Percentiles rank a stretch among this genome's conserved stretches.
These are phyloP conservation scores for crab-eating macaque (Macaca fascicularis) DNA, from an alignment of 2,113 vertebrate genomes.

Conservation along the genomic window DNA sequence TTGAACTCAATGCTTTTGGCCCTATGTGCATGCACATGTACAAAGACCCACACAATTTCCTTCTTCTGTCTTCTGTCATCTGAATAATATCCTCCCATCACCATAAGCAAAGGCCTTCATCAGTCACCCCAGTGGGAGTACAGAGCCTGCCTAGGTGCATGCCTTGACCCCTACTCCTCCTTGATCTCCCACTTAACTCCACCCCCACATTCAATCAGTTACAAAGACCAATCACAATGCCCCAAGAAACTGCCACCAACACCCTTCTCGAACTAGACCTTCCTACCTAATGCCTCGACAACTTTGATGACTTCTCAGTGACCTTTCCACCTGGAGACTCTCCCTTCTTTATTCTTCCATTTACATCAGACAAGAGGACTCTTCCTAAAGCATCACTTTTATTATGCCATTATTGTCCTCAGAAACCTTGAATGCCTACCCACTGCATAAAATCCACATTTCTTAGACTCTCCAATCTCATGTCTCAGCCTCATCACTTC, in stretches of 20 bases:
- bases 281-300: background rate
- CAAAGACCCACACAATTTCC: background rate
- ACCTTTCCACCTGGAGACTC: background rate
- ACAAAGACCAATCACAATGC: background rate
- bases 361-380: background rate
- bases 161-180: background rate
- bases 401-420: background rate
- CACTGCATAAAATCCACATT: background rate
- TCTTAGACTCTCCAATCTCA: background rate
- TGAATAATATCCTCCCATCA: background rate
- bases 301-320: background rate
- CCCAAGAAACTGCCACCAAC: accelerated
- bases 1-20: background rate
- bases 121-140: background rate
- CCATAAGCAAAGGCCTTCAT: background rate
- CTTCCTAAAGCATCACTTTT: background rate
- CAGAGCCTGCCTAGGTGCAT: accelerated
- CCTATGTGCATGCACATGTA: background rate
- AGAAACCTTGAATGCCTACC: background rate
- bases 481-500: background rate
- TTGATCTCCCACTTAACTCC: background rate
- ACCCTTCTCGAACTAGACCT: background rate
- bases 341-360: background rate
- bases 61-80: background rate
- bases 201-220: background rate